Conservation (phyloP, 2,113 vertebrate species). For the Argyrosomus japonicus region DNA sequence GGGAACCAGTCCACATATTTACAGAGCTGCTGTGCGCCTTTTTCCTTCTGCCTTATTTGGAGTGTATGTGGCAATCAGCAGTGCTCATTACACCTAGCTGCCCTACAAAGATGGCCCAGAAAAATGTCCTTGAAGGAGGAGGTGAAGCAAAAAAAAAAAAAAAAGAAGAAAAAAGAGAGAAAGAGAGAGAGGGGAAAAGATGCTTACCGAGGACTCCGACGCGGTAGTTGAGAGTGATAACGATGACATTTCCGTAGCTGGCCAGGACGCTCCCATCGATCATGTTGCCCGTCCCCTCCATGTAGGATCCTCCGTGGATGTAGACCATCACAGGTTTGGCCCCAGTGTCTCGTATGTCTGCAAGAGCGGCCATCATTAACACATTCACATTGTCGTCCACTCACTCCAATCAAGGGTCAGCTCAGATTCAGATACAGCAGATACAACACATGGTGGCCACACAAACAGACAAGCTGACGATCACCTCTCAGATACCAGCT, state of each 20-base stretch:
- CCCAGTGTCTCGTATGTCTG: constrained; percentile 99
- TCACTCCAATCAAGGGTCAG: constrained; percentile 74
- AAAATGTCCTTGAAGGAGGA: constrained; percentile 69
- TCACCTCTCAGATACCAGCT: constrained; percentile 86
- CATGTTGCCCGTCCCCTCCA: constrained; percentile 99
- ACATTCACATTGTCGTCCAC: constrained; percentile 79
- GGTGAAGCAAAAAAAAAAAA: neutral
- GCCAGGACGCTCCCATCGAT: constrained; percentile 98
- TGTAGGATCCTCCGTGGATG: constrained; percentile 98
- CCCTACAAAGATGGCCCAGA: constrained; percentile 76
- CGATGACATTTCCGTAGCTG: constrained; percentile 99
- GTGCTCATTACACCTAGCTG: constrained; percentile 69
- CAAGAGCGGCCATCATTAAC: constrained; percentile 88
- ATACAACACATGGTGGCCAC: constrained; percentile 60
- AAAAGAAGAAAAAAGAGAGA: neutral
- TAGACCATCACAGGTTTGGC: constrained; percentile 99
- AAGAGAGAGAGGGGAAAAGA: constrained; percentile 18
- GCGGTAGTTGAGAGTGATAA: constrained; percentile 99
- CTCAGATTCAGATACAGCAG: constrained; percentile 72
- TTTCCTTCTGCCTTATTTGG: constrained; percentile 39
- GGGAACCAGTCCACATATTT: constrained; percentile 28
- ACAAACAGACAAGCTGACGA: constrained; percentile 73
- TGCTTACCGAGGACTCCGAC: constrained; percentile 96
- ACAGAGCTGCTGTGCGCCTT: constrained; percentile 17
- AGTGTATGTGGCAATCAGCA: constrained; percentile 67